phyloP scores from a whole-genome alignment of 2,888 invertebrate species.

The Polymixis lichenea region DNA sequence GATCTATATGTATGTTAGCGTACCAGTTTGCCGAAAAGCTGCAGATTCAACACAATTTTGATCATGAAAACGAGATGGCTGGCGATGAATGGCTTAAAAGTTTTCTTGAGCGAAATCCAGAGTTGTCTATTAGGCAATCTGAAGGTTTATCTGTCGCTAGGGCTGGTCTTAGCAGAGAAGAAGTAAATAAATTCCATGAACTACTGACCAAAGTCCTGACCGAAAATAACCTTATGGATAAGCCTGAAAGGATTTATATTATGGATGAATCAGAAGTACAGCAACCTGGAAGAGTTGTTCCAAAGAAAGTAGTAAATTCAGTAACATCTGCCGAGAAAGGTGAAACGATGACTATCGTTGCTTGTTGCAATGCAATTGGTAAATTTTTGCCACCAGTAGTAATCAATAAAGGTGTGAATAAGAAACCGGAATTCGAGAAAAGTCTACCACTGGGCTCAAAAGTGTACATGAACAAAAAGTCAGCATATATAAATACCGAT shows the following conservation, averaged over 20 bases:
- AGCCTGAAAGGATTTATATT: constrained; percentile 9
- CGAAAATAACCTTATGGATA: constrained; percentile 1
- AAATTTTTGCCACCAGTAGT: neutral
- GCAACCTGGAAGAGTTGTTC: constrained; percentile 3
- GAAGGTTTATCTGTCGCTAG: constrained; percentile 6
- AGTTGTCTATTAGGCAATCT: neutral
- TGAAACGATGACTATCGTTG: constrained; percentile 1
- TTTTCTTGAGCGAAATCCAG: constrained; percentile 14
- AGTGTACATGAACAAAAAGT: constrained; percentile 3
- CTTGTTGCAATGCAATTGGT: neutral
- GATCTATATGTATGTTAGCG: neutral
- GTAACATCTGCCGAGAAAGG: constrained; percentile 5
- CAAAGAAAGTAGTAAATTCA: constrained; percentile 16
- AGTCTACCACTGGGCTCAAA: neutral
- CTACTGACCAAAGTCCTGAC: neutral
- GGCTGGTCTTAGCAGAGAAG: constrained; percentile 1
- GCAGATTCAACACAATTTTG: neutral
- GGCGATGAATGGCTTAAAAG: constrained; percentile 3
- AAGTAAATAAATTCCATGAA: constrained; percentile 7
- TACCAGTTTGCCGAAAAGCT: constrained; percentile 8
- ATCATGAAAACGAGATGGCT: neutral
- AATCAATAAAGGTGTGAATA: neutral
- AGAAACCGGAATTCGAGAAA: neutral
- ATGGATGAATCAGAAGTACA: constrained; percentile 14
- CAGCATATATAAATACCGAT: neutral